Conservation (phyloP, 2,113 vertebrate species). For the Camarhynchus parvulus region DNA sequence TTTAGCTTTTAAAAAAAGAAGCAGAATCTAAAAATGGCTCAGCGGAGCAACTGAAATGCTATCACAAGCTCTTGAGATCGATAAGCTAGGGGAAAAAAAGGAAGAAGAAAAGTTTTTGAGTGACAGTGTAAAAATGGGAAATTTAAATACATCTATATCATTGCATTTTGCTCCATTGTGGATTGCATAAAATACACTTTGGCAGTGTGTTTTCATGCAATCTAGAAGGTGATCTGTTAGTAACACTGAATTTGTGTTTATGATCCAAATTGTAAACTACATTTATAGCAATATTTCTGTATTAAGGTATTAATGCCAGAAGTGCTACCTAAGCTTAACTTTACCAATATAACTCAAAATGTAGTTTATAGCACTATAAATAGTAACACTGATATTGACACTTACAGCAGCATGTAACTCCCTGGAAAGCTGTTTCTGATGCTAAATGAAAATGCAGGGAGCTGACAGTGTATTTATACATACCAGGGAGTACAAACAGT, state of each 20-base stretch:
- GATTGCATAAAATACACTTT: conserved; percentile 46
- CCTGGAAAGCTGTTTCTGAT: conserved; percentile 50
- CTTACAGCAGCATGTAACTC: conserved; percentile 58
- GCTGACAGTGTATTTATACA: conserved; percentile 47
- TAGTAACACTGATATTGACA: conserved; percentile 70
- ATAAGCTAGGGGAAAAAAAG: conserved; percentile 65
- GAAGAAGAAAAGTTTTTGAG: conserved; percentile 75
- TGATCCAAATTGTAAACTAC: conserved; percentile 68
- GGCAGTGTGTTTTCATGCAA: conserved; percentile 36
- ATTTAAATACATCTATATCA: conserved; percentile 73
- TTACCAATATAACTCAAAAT: conserved; percentile 67
- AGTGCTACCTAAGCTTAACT: conserved; percentile 66
- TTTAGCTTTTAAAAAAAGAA: conserved; percentile 80
- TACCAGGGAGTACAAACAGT: conserved; percentile 4
- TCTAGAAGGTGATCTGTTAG: conserved; percentile 70
- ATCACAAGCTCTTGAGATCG: conserved; percentile 77
- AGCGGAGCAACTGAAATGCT: conserved; percentile 70
- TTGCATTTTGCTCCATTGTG: conserved; percentile 68
- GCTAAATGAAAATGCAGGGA: conserved; percentile 41
- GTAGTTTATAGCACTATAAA: conserved; percentile 73
- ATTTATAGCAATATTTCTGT: conserved; percentile 66
- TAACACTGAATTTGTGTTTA: conserved; percentile 65
- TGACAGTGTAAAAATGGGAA: conserved; percentile 80
- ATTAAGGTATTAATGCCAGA: conserved; percentile 63
- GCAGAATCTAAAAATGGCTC: conserved; percentile 78